A percentile compares a stretch with the other conserved stretches of the same genome.
These are phyloP conservation scores for Novumbra hubbsi DNA, from an alignment of 2,797 vertebrate genomes.

Conservation along the genomic window DNA sequence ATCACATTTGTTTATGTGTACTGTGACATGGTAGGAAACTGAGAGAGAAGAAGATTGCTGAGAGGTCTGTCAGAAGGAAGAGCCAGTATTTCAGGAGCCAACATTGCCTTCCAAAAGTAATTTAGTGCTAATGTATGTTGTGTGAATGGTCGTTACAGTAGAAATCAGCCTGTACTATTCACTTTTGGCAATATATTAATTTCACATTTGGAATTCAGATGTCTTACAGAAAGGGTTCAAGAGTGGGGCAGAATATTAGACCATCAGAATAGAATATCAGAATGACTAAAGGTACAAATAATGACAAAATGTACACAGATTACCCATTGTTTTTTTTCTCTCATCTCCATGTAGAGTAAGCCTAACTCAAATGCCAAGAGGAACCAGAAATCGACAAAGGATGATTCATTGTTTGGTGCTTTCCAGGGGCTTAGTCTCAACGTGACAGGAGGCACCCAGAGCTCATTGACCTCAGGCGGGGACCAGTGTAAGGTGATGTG, in stretches of 20 bases:
- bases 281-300: neutral
- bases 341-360: neutral
- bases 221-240: neutral
- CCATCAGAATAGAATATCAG: no score
- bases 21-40: constrained; percentile 64
- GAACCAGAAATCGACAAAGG: constrained; percentile 1
- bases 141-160: neutral
- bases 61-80: constrained; percentile 54
- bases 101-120: constrained; percentile 71
- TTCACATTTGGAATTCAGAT: neutral
- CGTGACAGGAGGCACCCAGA: constrained; percentile 41
- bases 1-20: constrained; percentile 25
- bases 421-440: constrained; percentile 74
- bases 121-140: neutral
- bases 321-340: neutral
- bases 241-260: neutral
- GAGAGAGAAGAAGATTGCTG: constrained; percentile 75
- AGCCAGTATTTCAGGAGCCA: constrained; percentile 68
- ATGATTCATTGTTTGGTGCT: constrained; percentile 68
- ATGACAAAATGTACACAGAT: no score
- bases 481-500: constrained; percentile 78
- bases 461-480: constrained; percentile 23
- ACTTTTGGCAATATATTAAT: neutral
- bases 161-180: neutral
- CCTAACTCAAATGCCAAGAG: constrained; percentile 3